Conservation (phyloP, 2,113 vertebrate genomes). For the Isurus oxyrinchus region DNA sequence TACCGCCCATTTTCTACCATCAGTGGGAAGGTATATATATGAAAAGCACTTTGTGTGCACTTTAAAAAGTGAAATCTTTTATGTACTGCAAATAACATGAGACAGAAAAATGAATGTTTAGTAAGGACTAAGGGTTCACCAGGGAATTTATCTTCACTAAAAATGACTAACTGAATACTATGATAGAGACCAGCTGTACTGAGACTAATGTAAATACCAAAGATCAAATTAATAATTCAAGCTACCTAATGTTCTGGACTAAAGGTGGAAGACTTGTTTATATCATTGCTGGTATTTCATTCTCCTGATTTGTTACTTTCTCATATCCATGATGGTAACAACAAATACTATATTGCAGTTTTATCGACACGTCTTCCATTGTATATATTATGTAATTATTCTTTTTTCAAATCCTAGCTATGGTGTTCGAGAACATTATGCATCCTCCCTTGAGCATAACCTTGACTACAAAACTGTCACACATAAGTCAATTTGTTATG, state of each 20-base stretch:
- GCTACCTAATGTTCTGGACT: neutral
- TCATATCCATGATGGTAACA: neutral
- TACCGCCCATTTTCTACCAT: neutral
- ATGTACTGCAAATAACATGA: neutral
- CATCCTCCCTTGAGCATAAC: neutral
- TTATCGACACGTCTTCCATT: neutral
- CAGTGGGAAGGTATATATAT: neutral
- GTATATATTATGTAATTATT: neutral
- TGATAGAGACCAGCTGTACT: neutral
- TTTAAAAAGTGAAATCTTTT: neutral
- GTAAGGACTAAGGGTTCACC: neutral
- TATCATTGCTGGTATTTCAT: neutral
- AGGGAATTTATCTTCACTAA: constrained; percentile 3
- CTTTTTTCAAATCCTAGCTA: neutral
- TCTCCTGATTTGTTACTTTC: neutral
- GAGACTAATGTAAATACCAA: neutral
- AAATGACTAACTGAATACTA: neutral
- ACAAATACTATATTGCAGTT: neutral
- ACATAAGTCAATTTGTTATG: neutral
- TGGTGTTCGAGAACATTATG: constrained; percentile 14
- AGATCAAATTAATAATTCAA: constrained; percentile 25
- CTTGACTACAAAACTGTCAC: constrained; percentile 21
- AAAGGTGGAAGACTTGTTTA: neutral
- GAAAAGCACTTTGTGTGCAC: neutral
- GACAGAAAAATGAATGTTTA: neutral